A percentile compares a stretch with the other conserved stretches of the same genome.
phyloP scores from a whole-genome alignment of 1,140 invertebrate species.

The Drosophila willistoni region DNA sequence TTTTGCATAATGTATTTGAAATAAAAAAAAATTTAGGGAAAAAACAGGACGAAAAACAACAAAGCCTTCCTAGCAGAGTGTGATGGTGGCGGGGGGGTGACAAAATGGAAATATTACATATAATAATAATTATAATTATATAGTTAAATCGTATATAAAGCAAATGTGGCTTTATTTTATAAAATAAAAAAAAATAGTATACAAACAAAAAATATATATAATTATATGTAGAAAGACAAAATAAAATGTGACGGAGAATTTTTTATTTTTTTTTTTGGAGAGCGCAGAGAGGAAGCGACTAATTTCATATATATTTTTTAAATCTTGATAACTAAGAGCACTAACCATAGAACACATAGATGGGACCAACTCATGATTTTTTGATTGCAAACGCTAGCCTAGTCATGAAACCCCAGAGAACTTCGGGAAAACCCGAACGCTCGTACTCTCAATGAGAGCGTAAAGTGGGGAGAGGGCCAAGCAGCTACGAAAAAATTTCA shows the following conservation, averaged over 20 bases:
- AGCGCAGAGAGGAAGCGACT: constrained; percentile 61
- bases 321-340: constrained; percentile 36
- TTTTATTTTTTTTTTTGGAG: constrained; percentile 18
- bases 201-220: constrained; percentile 12
- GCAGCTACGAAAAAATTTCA: too few relatives aligned
- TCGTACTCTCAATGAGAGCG: too few relatives aligned
- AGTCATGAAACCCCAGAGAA: too few relatives aligned
- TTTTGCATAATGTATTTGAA: constrained; percentile 34
- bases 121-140: constrained; percentile 11
- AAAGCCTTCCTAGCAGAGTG: constrained; percentile 60
- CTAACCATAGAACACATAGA: too few relatives aligned
- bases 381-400: too few relatives aligned
- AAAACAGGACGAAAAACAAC: constrained; percentile 61
- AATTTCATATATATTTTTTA: constrained; percentile 29
- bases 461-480: too few relatives aligned
- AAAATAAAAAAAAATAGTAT: constrained; percentile 34
- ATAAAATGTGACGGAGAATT: constrained; percentile 55
- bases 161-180: constrained; percentile 50
- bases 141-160: constrained; percentile 34
- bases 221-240: constrained; percentile 10
- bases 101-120: constrained; percentile 54
- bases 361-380: too few relatives aligned
- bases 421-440: too few relatives aligned
- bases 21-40: constrained; percentile 41
- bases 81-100: constrained; percentile 43